Base-by-base conservation (phyloP, 2,113 vertebrate species). In the Takifugu bimaculatus region DNA sequence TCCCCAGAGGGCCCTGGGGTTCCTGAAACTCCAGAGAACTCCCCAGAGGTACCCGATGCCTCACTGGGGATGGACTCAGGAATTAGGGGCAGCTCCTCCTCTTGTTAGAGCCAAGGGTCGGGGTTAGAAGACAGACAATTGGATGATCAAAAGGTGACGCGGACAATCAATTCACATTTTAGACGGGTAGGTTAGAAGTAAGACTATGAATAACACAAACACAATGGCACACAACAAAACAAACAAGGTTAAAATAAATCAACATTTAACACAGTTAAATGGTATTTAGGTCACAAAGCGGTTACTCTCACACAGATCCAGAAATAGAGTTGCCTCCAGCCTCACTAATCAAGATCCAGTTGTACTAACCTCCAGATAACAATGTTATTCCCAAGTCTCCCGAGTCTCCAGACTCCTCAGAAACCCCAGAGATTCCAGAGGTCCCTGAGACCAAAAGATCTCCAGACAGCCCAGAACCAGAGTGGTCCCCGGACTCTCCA, bases 281-380 rank as follows among this genome's bases (percentile, higher is more conserved):
- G 76, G 78, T 83, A 75, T 72, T 69, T 54, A 54, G 60, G 60
- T 50, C 57, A 72, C 20, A 74, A 0, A 47, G 26, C 11, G 35
- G 35, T 6, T 39, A 39, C 35, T 39, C 4, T 50, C 35, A 27
- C n/a, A 76, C 50, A 63, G 2, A 54, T 69, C 54, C 59, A 52
- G 58, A 50, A 42, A 42, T 9, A 28, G 58, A 58, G n/a, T 50
- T 57, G 14, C 28, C n/a, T 51, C 14, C 44, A 27, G 52, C 15
- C 39, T 51, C 28, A 45, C 28, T 50, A 15, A 9, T 29, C 50
- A 14, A 15, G 20, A 35, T 55, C 63, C 75, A 39, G 3, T 74
- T 70, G 57, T 87, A 91, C 90, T 89, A 80, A 92, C 90, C 90
- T 92, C 72, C 84, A 79, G 85, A 70, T 64, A 88, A 13, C 44